phyloP scores from a whole-genome alignment of 2,888 invertebrate genomes.

The Netelia inedita region DNA sequence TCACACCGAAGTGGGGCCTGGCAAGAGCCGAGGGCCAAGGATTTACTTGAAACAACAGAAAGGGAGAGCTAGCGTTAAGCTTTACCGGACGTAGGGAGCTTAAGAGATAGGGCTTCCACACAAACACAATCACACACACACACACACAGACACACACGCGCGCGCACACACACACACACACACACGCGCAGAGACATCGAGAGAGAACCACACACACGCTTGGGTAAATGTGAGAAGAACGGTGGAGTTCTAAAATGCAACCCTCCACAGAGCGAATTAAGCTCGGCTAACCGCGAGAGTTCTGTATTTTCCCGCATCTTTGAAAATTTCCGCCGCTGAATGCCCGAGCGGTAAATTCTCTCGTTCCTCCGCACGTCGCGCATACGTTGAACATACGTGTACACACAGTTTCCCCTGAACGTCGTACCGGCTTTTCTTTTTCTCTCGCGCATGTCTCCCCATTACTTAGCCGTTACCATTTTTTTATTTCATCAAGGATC shows the following conservation, averaged over 20 bases:
- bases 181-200: neutral
- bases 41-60: constrained; percentile 76
- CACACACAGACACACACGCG: constrained; percentile 29
- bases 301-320: constrained; percentile 63
- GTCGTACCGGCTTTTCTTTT: neutral
- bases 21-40: constrained; percentile 59
- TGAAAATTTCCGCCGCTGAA: constrained; percentile 53
- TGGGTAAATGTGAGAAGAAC: neutral
- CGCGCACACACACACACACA: constrained; percentile 17
- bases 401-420: neutral
- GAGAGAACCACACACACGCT: too few relatives aligned
- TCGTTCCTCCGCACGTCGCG: constrained; percentile 34
- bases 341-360: constrained; percentile 20
- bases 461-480: neutral
- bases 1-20: constrained; percentile 73
- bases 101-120: constrained; percentile 59
- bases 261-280: constrained; percentile 63
- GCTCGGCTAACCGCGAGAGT: constrained; percentile 61
- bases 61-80: constrained; percentile 68
- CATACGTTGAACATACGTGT: constrained; percentile 17
- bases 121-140: constrained; percentile 30
- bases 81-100: constrained; percentile 74
- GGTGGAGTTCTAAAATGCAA: constrained; percentile 21
- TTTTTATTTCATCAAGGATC: constrained; percentile 28
- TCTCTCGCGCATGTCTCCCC: neutral